These are phyloP conservation scores for Coenonympha arcania DNA, from an alignment of 2,888 invertebrate genomes.

Conservation along the genomic window DNA sequence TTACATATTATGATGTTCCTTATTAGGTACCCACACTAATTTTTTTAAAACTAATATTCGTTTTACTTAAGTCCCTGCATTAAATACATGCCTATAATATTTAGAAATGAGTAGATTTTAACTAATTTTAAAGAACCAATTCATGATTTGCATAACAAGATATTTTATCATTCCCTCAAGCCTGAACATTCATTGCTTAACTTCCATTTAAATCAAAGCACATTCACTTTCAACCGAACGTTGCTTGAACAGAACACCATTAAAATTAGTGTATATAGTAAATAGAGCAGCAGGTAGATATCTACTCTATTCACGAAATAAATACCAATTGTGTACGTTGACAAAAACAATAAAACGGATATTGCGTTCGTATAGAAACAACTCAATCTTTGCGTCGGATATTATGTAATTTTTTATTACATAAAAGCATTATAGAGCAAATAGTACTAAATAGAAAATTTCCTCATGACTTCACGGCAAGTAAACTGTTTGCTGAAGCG, in stretches of 20 bases:
- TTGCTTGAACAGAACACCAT: background rate
- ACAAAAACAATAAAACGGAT: background rate
- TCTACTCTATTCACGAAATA: too few relatives aligned
- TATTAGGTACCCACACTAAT: too few relatives aligned
- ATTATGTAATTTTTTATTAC: background rate
- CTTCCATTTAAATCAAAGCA: slow-evolving; percentile 5
- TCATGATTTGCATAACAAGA: slow-evolving; percentile 15
- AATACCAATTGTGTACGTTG: background rate
- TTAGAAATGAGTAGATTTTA: too few relatives aligned
- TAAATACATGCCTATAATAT: too few relatives aligned
- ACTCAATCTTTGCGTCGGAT: background rate
- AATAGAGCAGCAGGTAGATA: too few relatives aligned
- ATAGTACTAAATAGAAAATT: background rate
- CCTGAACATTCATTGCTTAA: slow-evolving; percentile 16
- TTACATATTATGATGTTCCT: too few relatives aligned
- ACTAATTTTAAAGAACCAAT: too few relatives aligned
- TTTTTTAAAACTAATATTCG: too few relatives aligned
- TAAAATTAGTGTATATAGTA: too few relatives aligned
- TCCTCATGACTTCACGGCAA: background rate
- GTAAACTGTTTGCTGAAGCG: background rate
- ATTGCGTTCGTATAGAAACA: background rate
- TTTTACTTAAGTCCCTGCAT: too few relatives aligned
- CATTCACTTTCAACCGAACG: slow-evolving; percentile 4
- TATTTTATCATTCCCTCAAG: slow-evolving; percentile 18
- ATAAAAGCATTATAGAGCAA: background rate